Base-by-base conservation (phyloP, 2,888 invertebrate genomes). In the Exocentrus adspersus region DNA sequence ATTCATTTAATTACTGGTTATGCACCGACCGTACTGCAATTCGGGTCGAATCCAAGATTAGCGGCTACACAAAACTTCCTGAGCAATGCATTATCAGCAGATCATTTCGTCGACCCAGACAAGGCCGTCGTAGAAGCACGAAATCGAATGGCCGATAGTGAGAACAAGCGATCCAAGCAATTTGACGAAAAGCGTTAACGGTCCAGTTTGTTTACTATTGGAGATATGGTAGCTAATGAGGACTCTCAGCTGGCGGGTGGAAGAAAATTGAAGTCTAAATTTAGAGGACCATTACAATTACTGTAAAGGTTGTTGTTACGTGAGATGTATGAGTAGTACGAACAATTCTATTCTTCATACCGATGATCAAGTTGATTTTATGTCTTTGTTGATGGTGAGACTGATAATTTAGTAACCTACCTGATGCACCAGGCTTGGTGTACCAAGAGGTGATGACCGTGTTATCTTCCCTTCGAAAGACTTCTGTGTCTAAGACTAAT, bases 221-320 rank as follows among this genome's bases (percentile, higher is more conserved):
- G 51, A 5, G 59, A 52, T 46, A 5, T 41, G 17, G 61, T 66
- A n/a, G 69, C 62, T 12, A 42, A 67, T n/a, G 60, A 69, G 52
- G 67, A 67, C 50, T 58, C 69, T 20, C 69, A 67, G 42, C 30
- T 66, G 10, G 62, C 64, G 48, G 67, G 64, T 20, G 66, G 68
- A 58, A 65, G 65, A 19, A 66, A 64, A 50, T 17, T 66, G 28
- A 62, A 62, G 17, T 19, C 67, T 5, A 68, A 68, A 54, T 71
- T 53, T 46, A 62, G 61, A 48, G 67, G 69, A 12, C 64, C 68
- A 10, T 68, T n/a, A n/a, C n/a, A n/a, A n/a, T n/a, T n/a, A n/a
- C n/a, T n/a, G n/a, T n/a, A n/a, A n/a, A n/a, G n/a, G n/a, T n/a
- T n/a, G n/a, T n/a, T n/a, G n/a, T n/a, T n/a, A n/a, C n/a, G n/a